Percentiles rank a stretch among this genome's conserved stretches.
phyloP scores from a whole-genome alignment of 2,797 vertebrate genomes.

The Sparidentex hasta region DNA sequence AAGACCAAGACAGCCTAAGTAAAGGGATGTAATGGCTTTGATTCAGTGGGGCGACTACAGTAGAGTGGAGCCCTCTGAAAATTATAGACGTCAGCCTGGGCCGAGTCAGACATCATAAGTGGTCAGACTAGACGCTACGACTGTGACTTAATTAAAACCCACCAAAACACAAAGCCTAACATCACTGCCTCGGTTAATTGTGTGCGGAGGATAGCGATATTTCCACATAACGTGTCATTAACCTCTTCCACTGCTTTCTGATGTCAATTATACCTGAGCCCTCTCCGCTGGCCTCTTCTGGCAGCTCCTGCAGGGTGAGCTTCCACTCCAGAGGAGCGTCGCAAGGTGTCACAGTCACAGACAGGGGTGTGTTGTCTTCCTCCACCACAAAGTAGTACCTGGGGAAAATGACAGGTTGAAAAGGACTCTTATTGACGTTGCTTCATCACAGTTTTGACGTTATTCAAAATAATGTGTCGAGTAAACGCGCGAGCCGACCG shows the following conservation, averaged over 20 bases:
- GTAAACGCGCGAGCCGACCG: constrained; percentile 18
- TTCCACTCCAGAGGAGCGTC: constrained; percentile 98
- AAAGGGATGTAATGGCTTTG: constrained; percentile 73
- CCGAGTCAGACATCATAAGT: constrained; percentile 77
- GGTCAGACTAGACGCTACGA: constrained; percentile 75
- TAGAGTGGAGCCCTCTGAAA: constrained; percentile 60
- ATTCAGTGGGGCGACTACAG: constrained; percentile 59
- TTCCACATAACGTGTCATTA: constrained; percentile 74
- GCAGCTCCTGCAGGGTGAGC: constrained; percentile 95
- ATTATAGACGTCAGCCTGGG: constrained; percentile 70
- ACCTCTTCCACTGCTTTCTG: constrained; percentile 62
- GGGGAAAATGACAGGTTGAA: constrained; percentile 52
- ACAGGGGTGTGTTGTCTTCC: constrained; percentile 97
- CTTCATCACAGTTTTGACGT: constrained; percentile 35
- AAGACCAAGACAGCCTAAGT: constrained; percentile 63
- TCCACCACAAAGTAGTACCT: constrained; percentile 99
- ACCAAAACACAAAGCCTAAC: constrained; percentile 79
- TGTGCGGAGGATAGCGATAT: constrained; percentile 63
- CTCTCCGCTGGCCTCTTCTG: constrained; percentile 92
- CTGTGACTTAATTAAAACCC: constrained; percentile 81
- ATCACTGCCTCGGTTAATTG: constrained; percentile 69
- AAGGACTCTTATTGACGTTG: background rate
- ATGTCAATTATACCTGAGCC: constrained; percentile 80
- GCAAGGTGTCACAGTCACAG: constrained; percentile 96
- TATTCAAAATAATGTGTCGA: constrained; percentile 26